These are phyloP conservation scores for Andrena hattorfiana DNA, from an alignment of 2,888 invertebrate species.

Conservation along the genomic window DNA sequence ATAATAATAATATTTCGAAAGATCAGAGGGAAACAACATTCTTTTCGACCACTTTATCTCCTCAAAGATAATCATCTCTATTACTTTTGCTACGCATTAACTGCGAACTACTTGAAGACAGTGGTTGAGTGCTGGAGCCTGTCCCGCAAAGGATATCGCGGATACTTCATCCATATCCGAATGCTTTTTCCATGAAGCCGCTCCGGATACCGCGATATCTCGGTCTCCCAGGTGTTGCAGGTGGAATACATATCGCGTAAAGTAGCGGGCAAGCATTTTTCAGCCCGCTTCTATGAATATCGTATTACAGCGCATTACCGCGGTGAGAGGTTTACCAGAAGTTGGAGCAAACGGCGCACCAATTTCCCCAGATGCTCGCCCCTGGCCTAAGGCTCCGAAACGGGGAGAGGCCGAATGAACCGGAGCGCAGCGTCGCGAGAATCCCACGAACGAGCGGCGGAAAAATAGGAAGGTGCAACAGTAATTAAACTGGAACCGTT, in stretches of 20 bases:
- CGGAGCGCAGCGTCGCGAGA: constrained; percentile 14
- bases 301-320: background rate
- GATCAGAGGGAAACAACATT: too few species aligned
- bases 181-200: background rate
- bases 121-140: background rate
- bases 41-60: too few species aligned
- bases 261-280: constrained; percentile 1
- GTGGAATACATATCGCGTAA: background rate
- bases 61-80: too few species aligned
- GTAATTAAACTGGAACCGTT: constrained; percentile 12
- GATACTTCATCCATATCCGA: background rate
- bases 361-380: background rate
- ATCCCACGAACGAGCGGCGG: background rate
- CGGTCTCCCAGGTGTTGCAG: background rate
- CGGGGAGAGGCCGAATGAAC: background rate
- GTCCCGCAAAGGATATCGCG: background rate
- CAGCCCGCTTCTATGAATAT: background rate
- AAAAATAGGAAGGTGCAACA: background rate
- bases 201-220: background rate
- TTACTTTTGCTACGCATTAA: too few species aligned
- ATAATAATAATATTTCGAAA: too few species aligned
- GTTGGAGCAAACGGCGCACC: background rate
- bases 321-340: background rate
- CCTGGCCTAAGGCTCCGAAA: background rate
- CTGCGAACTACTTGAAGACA: too few species aligned